phyloP scores from a whole-genome alignment of 2,888 invertebrate genomes.

The Thelaira solivaga region DNA sequence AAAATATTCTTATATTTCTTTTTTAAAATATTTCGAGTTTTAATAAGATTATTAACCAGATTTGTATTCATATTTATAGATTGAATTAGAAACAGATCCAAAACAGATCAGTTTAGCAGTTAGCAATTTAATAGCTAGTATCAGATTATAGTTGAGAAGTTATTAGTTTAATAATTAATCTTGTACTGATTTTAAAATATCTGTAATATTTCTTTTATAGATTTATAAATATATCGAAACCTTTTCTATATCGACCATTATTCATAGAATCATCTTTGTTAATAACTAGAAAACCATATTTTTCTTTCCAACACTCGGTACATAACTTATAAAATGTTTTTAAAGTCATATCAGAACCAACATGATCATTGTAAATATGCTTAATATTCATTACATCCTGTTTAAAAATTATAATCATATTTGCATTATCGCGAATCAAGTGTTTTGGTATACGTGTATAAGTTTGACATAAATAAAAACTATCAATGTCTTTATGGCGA shows the following conservation, averaged over 20 bases:
- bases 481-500: slow-evolving; percentile 70
- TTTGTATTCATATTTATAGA: background rate
- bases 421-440: slow-evolving; percentile 71
- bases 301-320: too few species aligned
- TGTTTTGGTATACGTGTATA: slow-evolving; percentile 73
- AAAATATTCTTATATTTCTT: background rate
- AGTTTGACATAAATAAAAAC: too few species aligned
- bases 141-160: background rate
- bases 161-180: slow-evolving; percentile 6
- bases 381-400: slow-evolving; percentile 15
- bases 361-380: background rate
- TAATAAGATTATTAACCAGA: background rate
- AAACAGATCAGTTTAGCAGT: too few species aligned
- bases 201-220: background rate
- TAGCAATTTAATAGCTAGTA: too few species aligned
- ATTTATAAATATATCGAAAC: slow-evolving; percentile 10
- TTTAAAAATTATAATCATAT: slow-evolving; percentile 70
- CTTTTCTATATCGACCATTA: slow-evolving; percentile 6
- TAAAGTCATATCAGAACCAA: background rate
- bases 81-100: too few species aligned
- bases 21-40: background rate
- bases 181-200: slow-evolving; percentile 7
- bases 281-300: slow-evolving; percentile 9
- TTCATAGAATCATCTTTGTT: slow-evolving; percentile 13
- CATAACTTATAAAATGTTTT: slow-evolving; percentile 8